phyloP scores from a whole-genome alignment of 1,140 invertebrate genomes.

The Atta cephalotes region DNA sequence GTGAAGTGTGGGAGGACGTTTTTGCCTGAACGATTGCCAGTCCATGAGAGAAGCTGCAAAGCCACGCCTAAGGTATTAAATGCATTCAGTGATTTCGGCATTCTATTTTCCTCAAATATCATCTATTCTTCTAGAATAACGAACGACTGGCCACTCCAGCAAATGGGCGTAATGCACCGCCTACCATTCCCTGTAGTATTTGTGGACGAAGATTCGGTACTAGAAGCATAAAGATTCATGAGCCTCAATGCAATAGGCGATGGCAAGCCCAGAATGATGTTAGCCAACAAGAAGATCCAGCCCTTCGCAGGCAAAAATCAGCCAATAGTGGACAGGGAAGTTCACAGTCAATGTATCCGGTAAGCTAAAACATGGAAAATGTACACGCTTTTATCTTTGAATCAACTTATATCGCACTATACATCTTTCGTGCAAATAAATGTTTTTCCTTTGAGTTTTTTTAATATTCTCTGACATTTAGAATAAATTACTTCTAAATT shows the following conservation, averaged over 20 bases:
- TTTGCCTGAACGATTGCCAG: constrained; percentile 88
- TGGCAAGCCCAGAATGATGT: constrained; percentile 90
- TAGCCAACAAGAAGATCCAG: constrained; percentile 57
- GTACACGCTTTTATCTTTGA: constrained; percentile 34
- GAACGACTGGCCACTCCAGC: constrained; percentile 85
- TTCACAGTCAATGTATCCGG: constrained; percentile 59
- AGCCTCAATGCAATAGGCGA: constrained; percentile 92
- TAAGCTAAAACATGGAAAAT: constrained; percentile 68
- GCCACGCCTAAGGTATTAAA: constrained; percentile 67
- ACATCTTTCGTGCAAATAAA: neutral
- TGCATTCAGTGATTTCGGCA: neutral
- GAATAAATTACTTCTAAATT: neutral
- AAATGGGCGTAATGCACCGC: constrained; percentile 86
- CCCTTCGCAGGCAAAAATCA: constrained; percentile 23
- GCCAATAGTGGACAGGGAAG: constrained; percentile 19
- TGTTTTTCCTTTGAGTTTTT: neutral
- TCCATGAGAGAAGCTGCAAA: constrained; percentile 90
- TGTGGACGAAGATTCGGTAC: constrained; percentile 91
- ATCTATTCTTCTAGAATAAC: constrained; percentile 34
- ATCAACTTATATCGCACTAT: neutral
- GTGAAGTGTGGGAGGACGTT: constrained; percentile 90
- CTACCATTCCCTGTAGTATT: constrained; percentile 89
- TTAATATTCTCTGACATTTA: constrained; percentile 6
- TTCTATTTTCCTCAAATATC: neutral
- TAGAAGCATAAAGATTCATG: constrained; percentile 91